Evolutionary conservation across 2,113 vertebrate species (phyloP).

Genomic region (Phainopepla nitens): DNA sequence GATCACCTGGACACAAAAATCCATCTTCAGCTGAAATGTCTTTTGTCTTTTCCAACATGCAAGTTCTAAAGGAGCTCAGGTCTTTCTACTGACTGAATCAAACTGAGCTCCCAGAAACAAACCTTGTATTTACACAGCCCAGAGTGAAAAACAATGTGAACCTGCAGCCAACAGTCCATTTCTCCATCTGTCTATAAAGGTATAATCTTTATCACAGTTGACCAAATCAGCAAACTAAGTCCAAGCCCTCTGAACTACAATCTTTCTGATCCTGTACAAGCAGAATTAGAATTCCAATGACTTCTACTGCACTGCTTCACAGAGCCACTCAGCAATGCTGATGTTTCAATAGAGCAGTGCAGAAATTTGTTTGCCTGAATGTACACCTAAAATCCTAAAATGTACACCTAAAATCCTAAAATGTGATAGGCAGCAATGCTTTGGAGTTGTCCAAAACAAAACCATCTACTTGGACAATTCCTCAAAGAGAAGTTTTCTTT

Average conservation of each 20-base stretch:
- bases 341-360: background rate
- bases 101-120: background rate
- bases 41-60: background rate
- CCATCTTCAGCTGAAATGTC: background rate
- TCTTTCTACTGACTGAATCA: background rate
- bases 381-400: background rate
- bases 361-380: background rate
- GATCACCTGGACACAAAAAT: background rate
- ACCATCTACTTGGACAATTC: background rate
- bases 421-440: background rate
- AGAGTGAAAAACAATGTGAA: background rate
- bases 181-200: background rate
- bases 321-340: background rate
- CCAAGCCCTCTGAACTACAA: background rate
- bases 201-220: background rate
- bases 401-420: background rate
- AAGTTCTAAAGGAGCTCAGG: background rate
- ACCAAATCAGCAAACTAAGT: background rate
- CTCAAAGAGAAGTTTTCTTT: background rate
- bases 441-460: background rate
- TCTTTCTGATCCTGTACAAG: background rate
- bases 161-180: background rate
- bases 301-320: background rate
- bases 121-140: background rate
- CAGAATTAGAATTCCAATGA: background rate